These are phyloP conservation scores for Sesia bembeciformis DNA, from an alignment of 2,888 invertebrate genomes.

Conservation along the genomic window DNA sequence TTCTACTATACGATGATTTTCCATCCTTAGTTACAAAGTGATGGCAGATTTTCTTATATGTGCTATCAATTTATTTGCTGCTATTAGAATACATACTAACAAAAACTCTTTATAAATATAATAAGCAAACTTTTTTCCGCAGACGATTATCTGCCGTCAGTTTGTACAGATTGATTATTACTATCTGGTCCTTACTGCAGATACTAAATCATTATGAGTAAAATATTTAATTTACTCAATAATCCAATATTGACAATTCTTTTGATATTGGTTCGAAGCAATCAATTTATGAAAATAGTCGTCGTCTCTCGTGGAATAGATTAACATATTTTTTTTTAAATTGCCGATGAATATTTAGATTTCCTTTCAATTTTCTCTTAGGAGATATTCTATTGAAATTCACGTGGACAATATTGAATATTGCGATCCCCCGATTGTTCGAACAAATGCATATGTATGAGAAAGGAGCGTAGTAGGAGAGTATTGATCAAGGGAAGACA, in stretches of 20 bases:
- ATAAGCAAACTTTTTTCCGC: no score
- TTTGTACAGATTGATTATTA: no score
- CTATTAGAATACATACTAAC: no score
- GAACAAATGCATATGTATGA: slow-evolving; percentile 43
- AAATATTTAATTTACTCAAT: slow-evolving; percentile 21
- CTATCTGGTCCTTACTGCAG: no score
- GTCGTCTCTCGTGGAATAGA: slow-evolving; percentile 44
- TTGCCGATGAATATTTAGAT: slow-evolving; percentile 63
- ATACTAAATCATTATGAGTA: neutral
- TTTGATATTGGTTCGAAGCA: slow-evolving; percentile 52
- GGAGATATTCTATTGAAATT: slow-evolving; percentile 57
- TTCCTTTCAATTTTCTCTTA: slow-evolving; percentile 54
- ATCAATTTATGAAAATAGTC: slow-evolving; percentile 65
- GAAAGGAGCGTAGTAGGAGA: slow-evolving; percentile 1
- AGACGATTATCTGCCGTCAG: no score
- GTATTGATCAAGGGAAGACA: neutral
- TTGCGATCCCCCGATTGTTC: slow-evolving; percentile 35
- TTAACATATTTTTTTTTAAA: slow-evolving; percentile 62
- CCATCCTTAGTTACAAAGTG: no score
- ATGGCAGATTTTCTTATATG: no score
- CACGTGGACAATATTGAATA: slow-evolving; percentile 57
- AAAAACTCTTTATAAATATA: no score
- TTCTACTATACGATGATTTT: no score
- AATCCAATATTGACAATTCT: slow-evolving; percentile 43
- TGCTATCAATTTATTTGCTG: no score